These are phyloP conservation scores for Corydoras sp. DNA, from an alignment of 2,113 vertebrate species.

Conservation along the genomic window DNA sequence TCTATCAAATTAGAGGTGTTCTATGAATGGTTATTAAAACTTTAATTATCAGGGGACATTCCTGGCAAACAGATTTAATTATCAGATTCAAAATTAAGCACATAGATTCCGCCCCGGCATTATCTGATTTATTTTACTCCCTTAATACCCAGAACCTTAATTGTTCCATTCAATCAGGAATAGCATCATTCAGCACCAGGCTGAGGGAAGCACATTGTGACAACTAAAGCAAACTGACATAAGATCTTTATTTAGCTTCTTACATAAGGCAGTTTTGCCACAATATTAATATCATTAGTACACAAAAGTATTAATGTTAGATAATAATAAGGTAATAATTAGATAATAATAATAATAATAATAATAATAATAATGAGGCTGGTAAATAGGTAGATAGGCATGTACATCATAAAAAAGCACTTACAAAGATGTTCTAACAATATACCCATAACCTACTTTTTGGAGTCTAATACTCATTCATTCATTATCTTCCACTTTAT, in stretches of 20 bases:
- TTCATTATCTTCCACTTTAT: too few relatives aligned
- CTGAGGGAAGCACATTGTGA: slow-evolving; percentile 39
- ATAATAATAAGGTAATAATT: too few relatives aligned
- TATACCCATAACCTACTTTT: too few relatives aligned
- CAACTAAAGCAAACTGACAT: slow-evolving; percentile 12
- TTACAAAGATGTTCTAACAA: too few relatives aligned
- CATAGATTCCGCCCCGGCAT: slow-evolving; percentile 50
- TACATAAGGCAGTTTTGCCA: too few relatives aligned
- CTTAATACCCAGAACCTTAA: slow-evolving; percentile 49
- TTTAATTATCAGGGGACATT: slow-evolving; percentile 61
- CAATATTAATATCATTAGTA: too few relatives aligned
- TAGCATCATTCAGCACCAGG: slow-evolving; percentile 58
- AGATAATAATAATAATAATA: too few relatives aligned
- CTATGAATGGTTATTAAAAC: slow-evolving; percentile 69
- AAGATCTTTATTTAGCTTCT: background rate
- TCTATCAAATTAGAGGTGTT: slow-evolving; percentile 51
- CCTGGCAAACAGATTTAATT: slow-evolving; percentile 67
- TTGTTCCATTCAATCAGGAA: slow-evolving; percentile 61
- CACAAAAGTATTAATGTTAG: too few relatives aligned
- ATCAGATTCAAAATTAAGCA: slow-evolving; percentile 64
- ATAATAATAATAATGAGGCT: too few relatives aligned
- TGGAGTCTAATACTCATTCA: too few relatives aligned
- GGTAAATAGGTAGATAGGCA: too few relatives aligned
- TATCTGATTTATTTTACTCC: slow-evolving; percentile 49
- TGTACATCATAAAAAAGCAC: too few relatives aligned